A percentile compares a stretch with the other conserved stretches of the same genome.
Evolutionary conservation across 2,797 vertebrate species (phyloP).

Genomic region (Semotilus atromaculatus): DNA sequence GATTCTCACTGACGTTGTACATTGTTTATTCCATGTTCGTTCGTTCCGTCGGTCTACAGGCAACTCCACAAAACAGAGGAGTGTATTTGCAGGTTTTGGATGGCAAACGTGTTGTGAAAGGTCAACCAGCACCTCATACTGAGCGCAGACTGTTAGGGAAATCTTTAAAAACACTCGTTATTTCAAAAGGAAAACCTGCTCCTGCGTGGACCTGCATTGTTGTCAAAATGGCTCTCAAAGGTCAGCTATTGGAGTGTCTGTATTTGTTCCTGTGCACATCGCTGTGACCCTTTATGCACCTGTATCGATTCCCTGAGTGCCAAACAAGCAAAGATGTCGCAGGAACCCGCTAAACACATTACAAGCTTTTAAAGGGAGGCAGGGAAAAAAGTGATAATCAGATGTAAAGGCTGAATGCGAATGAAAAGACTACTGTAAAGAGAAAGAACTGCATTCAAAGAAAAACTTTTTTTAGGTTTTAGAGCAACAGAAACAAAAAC

Average conservation of each 20-base stretch:
- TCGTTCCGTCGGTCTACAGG: conserved; percentile 42
- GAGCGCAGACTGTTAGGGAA: conserved; percentile 57
- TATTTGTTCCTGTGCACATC: conserved; percentile 26
- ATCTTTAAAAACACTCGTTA: conserved; percentile 62
- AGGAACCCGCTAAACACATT: conserved; percentile 22
- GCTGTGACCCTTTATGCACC: conserved; percentile 22
- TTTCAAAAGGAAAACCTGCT: conserved; percentile 57
- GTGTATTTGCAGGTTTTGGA: conserved; percentile 49
- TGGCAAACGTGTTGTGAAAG: conserved; percentile 50
- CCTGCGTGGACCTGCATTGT: conserved; percentile 22
- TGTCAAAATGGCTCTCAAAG: conserved; percentile 60
- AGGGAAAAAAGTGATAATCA: conserved; percentile 12
- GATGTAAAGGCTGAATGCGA: conserved; percentile 19
- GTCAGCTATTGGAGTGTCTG: conserved; percentile 46
- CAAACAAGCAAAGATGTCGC: conserved; percentile 36
- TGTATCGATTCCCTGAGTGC: conserved; percentile 42
- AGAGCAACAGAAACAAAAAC: neutral
- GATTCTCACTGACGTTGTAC: neutral
- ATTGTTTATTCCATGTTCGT: conserved; percentile 36
- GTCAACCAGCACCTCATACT: conserved; percentile 60
- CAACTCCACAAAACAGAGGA: conserved; percentile 45
- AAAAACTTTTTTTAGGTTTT: neutral
- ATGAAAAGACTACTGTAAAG: conserved; percentile 22
- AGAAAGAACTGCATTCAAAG: neutral
- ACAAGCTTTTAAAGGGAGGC: neutral